These are phyloP conservation scores for Nomada hirtipes DNA, from an alignment of 2,888 invertebrate species.

Conservation along the genomic window DNA sequence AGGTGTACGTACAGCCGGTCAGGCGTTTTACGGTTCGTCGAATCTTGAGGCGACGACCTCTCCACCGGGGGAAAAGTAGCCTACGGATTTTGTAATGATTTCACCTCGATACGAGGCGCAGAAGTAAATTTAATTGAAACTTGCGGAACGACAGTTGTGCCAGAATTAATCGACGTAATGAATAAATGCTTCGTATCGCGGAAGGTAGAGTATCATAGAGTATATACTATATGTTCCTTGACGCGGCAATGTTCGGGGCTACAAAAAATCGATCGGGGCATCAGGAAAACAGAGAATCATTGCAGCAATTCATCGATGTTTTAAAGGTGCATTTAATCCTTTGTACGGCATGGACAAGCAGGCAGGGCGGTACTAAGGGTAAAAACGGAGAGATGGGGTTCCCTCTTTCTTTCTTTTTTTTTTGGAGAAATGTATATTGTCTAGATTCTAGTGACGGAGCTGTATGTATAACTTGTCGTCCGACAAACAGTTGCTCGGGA, in stretches of 20 bases:
- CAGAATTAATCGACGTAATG: neutral
- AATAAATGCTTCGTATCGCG: neutral
- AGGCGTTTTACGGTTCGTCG: constrained; percentile 70
- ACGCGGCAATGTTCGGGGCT: too few species aligned
- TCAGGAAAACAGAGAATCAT: too few species aligned
- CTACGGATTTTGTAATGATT: constrained; percentile 55
- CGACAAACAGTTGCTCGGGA: constrained; percentile 16
- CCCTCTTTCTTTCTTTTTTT: neutral
- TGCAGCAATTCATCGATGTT: too few species aligned
- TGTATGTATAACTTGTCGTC: neutral
- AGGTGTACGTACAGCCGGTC: constrained; percentile 37
- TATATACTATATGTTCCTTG: too few species aligned
- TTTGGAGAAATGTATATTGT: neutral
- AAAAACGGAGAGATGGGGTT: neutral
- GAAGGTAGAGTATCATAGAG: neutral
- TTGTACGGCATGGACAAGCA: too few species aligned
- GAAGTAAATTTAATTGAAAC: neutral
- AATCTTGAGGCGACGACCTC: constrained; percentile 71
- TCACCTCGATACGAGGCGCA: constrained; percentile 33
- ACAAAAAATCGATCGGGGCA: too few species aligned
- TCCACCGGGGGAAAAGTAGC: constrained; percentile 44
- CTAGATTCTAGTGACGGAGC: constrained; percentile 14
- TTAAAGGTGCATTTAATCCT: too few species aligned
- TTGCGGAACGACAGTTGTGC: neutral
- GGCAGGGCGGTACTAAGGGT: neutral